phyloP scores from a whole-genome alignment of 2,113 vertebrate species.

The Callipepla squamata region DNA sequence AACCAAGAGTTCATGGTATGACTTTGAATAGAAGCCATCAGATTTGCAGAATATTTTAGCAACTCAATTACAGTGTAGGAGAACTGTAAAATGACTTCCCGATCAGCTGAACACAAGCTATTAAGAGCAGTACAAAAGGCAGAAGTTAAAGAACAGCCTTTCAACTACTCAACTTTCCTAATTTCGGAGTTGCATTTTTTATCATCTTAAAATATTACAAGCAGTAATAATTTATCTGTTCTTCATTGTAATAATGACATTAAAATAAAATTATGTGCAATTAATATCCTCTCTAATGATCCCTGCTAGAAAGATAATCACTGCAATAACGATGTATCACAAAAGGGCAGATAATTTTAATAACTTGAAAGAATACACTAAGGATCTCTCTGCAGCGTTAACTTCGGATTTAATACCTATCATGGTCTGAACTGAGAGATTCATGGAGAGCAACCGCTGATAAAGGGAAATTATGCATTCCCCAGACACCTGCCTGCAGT shows the following conservation, averaged over 20 bases:
- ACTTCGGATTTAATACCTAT: constrained; percentile 25
- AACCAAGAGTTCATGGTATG: background rate
- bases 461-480: constrained; percentile 15
- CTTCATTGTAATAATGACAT: background rate
- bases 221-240: constrained; percentile 33
- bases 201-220: constrained; percentile 35
- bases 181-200: constrained; percentile 24
- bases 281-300: constrained; percentile 39
- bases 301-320: constrained; percentile 31
- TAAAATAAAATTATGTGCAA: constrained; percentile 21
- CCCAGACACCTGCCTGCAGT: background rate
- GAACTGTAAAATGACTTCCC: background rate
- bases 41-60: constrained; percentile 16
- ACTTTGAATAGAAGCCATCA: background rate
- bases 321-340: background rate
- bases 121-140: constrained; percentile 34
- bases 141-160: constrained; percentile 19
- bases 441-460: constrained; percentile 2
- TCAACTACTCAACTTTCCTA: background rate
- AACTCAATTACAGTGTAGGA: background rate
- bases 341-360: constrained; percentile 25
- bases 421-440: constrained; percentile 2
- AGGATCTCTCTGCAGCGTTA: background rate
- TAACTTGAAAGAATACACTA: constrained; percentile 7
- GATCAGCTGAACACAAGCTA: background rate